A percentile compares a stretch with the other conserved stretches of the same genome.
phyloP scores from a whole-genome alignment of 2,113 vertebrate genomes.

The Malurus alboscapulatus region DNA sequence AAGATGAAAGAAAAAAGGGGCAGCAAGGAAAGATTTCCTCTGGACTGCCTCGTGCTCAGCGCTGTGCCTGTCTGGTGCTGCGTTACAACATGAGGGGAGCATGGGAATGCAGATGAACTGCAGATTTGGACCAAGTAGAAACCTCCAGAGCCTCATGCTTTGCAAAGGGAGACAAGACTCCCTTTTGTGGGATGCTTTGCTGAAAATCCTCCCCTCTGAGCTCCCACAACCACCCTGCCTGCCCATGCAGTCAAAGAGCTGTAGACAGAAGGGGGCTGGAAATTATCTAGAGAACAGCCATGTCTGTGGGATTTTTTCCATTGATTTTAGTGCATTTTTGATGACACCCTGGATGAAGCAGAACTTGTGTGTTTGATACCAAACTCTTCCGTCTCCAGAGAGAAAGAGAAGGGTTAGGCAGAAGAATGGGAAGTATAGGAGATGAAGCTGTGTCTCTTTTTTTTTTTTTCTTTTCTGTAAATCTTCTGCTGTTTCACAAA shows the following conservation, averaged over 20 bases:
- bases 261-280: neutral
- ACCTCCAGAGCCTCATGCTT: neutral
- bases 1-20: neutral
- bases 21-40: neutral
- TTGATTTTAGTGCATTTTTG: neutral
- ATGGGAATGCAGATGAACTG: neutral
- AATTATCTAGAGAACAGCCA: neutral
- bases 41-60: rapidly evolving
- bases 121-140: constrained; percentile 3
- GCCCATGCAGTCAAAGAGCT: neutral
- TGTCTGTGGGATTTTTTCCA: neutral
- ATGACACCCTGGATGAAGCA: neutral
- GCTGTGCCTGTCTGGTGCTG: rapidly evolving
- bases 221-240: neutral
- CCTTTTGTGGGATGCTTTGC: neutral
- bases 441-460: too few species aligned
- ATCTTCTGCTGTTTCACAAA: neutral
- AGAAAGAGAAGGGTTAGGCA: neutral
- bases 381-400: neutral
- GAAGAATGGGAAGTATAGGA: neutral
- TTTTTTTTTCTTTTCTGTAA: neutral
- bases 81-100: neutral
- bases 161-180: neutral
- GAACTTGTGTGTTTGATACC: neutral
- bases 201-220: neutral